A percentile compares a stretch with the other conserved stretches of the same genome.
Conservation (phyloP, 1,140 invertebrate species). For the Chironomus tepperi region DNA sequence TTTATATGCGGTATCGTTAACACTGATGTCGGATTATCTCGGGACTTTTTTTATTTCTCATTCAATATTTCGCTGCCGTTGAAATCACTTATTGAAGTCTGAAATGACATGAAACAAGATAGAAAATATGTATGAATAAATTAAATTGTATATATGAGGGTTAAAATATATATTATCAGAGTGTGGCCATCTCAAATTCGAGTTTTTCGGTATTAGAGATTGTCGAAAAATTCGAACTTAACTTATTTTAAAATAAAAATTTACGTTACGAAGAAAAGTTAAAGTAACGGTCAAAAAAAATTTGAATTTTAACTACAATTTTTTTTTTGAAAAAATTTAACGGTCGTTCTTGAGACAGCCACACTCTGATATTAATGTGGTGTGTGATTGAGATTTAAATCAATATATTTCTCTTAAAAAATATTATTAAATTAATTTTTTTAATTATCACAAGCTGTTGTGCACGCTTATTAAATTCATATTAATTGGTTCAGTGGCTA, state of each 20-base stretch:
- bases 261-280: no score
- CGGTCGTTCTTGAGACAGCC: neutral
- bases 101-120: constrained; percentile 2
- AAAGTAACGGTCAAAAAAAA: no score
- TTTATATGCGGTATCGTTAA: neutral
- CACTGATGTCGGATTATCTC: constrained; percentile 1
- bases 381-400: constrained; percentile 8
- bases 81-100: neutral
- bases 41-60: neutral
- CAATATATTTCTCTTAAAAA: neutral
- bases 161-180: no score
- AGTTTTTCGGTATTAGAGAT: no score
- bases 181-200: no score
- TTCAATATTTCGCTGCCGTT: neutral
- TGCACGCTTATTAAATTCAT: neutral
- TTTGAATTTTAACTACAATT: no score
- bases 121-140: constrained; percentile 3
- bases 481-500: constrained; percentile 7
- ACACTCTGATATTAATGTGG: neutral
- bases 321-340: no score
- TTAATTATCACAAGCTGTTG: constrained; percentile 4
- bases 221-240: no score
- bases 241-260: no score
- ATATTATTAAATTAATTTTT: constrained; percentile 13
- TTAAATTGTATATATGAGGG: neutral